Base-by-base conservation (phyloP, 2,888 invertebrate species). In the Drosophila ezoana region DNA sequence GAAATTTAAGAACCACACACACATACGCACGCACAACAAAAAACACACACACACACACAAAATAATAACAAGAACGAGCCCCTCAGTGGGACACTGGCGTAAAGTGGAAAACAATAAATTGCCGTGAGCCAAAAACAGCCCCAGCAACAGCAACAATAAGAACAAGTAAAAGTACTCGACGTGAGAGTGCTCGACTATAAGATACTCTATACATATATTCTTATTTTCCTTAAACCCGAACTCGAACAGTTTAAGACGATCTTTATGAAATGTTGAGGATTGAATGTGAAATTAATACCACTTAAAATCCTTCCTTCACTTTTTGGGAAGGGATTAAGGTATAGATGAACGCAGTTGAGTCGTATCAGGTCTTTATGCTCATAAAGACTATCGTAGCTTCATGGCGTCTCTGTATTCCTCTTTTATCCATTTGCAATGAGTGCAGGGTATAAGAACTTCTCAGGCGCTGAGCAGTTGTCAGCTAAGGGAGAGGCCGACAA, bases 61-160 rank as follows among this genome's bases (percentile, higher is more conserved):
- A 81, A 74, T 64, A 79, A 75, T 73, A 79, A 66, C 68, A 73
- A 49, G 61, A 63, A 48, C 66, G 48, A 63, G 58, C 52, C 40
- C 45, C 43, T 41, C 64, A 47, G 38, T 56, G 72, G 83, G 76
- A 73, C 71, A 66, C 65, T 79, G 74, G 78, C 81, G 78, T 72
- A 82, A 82, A 82, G 87, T 82, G 87, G 78, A 82, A 87, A 87
- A 87, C 83, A 89, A 87, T 87, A 89, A 89, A 89, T 87, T 82
- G 79, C 76, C 81, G 71, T 53, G 65, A 77, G 81, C 64, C 69
- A 63, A 67, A 61, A 54, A 35, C 62, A 61, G 70, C 58, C 57
- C 67, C 63, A 69, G 45, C 45, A 61, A 32, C 62, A 68, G 54
- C 23, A 56, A 16, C 52, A 47, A 60, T 51, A 32, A 62, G 41